phyloP scores from a whole-genome alignment of 2,888 invertebrate genomes.

The Boloria selene region DNA sequence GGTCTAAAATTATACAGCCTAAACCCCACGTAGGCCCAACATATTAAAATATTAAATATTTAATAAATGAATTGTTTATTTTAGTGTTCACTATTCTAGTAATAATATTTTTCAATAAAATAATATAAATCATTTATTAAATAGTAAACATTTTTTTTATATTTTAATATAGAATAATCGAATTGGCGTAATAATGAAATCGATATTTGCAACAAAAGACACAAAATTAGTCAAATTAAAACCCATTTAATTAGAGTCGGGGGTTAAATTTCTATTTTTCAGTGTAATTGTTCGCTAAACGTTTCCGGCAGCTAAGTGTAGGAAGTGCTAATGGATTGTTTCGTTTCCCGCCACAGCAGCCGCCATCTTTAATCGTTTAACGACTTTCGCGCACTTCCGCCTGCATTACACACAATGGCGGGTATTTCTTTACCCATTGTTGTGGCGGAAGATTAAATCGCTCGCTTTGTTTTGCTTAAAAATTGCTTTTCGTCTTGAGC shows the following conservation, averaged over 20 bases:
- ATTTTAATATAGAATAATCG: no score
- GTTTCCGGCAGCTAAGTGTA: constrained; percentile 11
- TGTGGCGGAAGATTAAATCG: neutral
- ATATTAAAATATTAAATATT: no score
- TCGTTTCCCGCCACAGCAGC: constrained; percentile 41
- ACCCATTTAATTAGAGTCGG: neutral
- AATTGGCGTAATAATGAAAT: no score
- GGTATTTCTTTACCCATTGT: constrained; percentile 18
- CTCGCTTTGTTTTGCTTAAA: neutral
- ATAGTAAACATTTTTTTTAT: no score
- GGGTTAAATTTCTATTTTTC: neutral
- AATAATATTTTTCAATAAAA: no score
- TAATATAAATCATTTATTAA: no score
- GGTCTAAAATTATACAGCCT: no score
- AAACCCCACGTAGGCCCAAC: no score
- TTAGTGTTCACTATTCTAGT: no score
- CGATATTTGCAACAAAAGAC: no score
- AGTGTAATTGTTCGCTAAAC: constrained; percentile 2
- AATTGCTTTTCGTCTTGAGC: no score
- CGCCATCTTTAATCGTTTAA: constrained; percentile 42
- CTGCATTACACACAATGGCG: constrained; percentile 18
- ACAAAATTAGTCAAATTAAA: neutral
- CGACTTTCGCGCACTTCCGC: constrained; percentile 29
- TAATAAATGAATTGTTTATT: no score
- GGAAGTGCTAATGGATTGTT: constrained; percentile 30